Percentiles rank a stretch among this genome's conserved stretches.
Conservation (phyloP, 2,888 invertebrate species). For the Unio delphinus region DNA sequence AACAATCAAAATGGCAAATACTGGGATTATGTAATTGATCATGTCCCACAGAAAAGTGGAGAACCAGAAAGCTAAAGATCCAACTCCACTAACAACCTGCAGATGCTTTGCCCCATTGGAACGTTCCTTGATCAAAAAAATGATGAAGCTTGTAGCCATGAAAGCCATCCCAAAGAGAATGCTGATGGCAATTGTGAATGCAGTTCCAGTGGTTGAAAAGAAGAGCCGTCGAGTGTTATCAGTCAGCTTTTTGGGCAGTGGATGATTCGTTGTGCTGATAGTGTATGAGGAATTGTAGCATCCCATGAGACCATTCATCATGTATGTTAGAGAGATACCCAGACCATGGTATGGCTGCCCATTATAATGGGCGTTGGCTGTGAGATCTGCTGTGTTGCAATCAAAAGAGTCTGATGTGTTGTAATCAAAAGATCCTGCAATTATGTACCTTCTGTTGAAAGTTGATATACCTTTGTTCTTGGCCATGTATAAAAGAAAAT, state of each 20-base stretch:
- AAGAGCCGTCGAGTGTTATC: slow-evolving; percentile 33
- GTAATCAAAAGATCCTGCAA: slow-evolving; percentile 57
- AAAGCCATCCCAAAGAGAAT: slow-evolving; percentile 67
- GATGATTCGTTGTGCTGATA: slow-evolving; percentile 41
- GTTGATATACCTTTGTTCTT: slow-evolving; percentile 56
- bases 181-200: slow-evolving; percentile 51
- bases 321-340: slow-evolving; percentile 77
- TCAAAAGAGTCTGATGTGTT: background rate
- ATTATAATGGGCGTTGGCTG: slow-evolving; percentile 79
- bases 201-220: slow-evolving; percentile 32
- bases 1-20: slow-evolving; percentile 76
- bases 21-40: slow-evolving; percentile 77
- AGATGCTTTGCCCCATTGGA: slow-evolving; percentile 58
- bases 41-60: slow-evolving; percentile 81
- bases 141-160: slow-evolving; percentile 61
- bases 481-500: slow-evolving; percentile 42
- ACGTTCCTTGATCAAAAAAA: slow-evolving; percentile 63
- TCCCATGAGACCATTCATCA: slow-evolving; percentile 50
- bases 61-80: slow-evolving; percentile 79
- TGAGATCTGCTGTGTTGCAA: slow-evolving; percentile 65
- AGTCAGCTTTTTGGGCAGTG: slow-evolving; percentile 33
- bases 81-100: slow-evolving; percentile 67
- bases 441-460: slow-evolving; percentile 66
- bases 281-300: slow-evolving; percentile 16
- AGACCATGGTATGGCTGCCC: slow-evolving; percentile 85